Percentiles rank a stretch among this genome's conserved stretches.
These are phyloP conservation scores for Sarcophaga peregrina DNA, from an alignment of 1,140 invertebrate species.

Conservation along the genomic window DNA sequence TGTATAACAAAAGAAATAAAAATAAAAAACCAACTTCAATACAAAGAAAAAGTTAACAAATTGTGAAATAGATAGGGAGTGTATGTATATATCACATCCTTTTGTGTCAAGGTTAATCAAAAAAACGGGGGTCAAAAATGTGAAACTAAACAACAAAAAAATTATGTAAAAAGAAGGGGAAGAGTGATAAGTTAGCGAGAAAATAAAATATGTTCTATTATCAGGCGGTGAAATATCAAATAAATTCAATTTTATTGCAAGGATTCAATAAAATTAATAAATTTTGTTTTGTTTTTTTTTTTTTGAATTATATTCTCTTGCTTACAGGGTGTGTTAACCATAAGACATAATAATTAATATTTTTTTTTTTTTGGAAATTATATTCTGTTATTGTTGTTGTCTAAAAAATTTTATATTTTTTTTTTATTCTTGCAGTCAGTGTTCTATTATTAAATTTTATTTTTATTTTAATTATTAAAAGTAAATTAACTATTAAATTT, in stretches of 20 bases:
- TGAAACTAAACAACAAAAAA: too few species aligned
- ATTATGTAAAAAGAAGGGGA: neutral
- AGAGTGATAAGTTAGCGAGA: neutral
- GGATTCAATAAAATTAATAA: neutral
- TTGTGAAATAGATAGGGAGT: too few species aligned
- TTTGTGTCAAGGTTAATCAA: too few species aligned
- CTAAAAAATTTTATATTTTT: neutral
- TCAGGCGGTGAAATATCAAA: constrained; percentile 19
- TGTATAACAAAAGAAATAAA: too few species aligned
- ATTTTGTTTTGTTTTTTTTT: constrained; percentile 17
- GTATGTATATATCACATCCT: too few species aligned
- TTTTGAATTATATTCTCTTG: constrained; percentile 11
- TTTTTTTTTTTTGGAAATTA: neutral
- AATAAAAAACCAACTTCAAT: too few species aligned
- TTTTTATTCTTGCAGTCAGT: neutral
- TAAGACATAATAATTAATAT: constrained; percentile 58
- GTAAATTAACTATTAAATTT: constrained; percentile 1
- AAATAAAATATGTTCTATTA: neutral
- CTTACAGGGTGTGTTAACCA: constrained; percentile 62
- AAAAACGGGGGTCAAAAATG: too few species aligned
- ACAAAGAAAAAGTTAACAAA: too few species aligned
- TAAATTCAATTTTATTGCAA: neutral
- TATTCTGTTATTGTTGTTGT: too few species aligned
- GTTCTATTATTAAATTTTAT: neutral
- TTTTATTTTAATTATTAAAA: neutral